Conservation (phyloP, 2,113 vertebrate genomes). For the Micronycteris hirsuta region DNA sequence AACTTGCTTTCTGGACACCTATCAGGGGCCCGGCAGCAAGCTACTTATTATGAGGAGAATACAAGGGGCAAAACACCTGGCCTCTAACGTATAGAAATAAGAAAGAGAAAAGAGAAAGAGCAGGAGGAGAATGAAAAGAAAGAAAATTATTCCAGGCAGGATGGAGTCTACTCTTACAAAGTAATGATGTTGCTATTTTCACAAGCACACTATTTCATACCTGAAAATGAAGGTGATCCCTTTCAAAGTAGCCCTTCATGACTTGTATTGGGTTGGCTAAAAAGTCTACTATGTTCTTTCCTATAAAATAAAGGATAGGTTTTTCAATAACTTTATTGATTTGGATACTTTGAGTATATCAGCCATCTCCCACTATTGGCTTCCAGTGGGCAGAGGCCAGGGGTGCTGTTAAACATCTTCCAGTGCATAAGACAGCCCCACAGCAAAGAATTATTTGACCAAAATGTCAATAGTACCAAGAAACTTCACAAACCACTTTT, state of each 20-base stretch:
- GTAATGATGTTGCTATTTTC: neutral
- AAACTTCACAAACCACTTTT: too few relatives aligned
- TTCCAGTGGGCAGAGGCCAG: too few relatives aligned
- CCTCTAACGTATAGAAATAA: neutral
- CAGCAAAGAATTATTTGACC: too few relatives aligned
- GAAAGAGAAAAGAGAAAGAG: neutral
- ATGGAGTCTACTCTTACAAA: neutral
- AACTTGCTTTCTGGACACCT: neutral
- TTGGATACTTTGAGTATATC: too few relatives aligned
- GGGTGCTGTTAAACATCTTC: too few relatives aligned
- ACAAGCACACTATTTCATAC: neutral
- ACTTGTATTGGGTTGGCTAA: neutral
- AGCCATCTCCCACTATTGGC: too few relatives aligned
- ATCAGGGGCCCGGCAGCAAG: neutral
- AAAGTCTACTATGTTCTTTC: too few relatives aligned
- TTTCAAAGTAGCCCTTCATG: neutral
- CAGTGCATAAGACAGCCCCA: too few relatives aligned
- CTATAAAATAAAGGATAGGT: too few relatives aligned
- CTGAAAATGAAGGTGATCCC: neutral
- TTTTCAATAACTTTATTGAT: too few relatives aligned
- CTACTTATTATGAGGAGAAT: neutral
- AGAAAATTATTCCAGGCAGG: neutral
- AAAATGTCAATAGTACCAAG: too few relatives aligned
- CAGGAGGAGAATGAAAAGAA: neutral
- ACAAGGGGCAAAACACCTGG: neutral